phyloP scores from a whole-genome alignment of 2,797 vertebrate genomes.

The Propithecus deckenii region DNA sequence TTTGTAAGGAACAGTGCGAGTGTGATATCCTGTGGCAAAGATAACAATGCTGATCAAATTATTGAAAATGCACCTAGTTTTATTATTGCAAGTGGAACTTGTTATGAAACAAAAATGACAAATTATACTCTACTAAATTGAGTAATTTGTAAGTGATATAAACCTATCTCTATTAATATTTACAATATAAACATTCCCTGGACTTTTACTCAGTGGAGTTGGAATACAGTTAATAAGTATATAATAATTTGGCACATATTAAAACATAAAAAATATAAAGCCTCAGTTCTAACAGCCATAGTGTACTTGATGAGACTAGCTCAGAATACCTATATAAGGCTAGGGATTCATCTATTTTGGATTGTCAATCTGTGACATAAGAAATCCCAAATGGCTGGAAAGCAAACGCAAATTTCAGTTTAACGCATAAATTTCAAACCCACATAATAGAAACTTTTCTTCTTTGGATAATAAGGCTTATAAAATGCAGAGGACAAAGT shows the following conservation, averaged over 20 bases:
- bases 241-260: neutral
- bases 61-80: neutral
- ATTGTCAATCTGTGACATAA: neutral
- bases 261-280: neutral
- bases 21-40: neutral
- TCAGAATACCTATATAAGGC: neutral
- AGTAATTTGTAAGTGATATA: neutral
- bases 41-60: neutral
- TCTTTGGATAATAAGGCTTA: neutral
- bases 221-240: neutral
- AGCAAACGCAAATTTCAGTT: neutral
- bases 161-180: neutral
- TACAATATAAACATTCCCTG: neutral
- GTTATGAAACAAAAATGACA: slow-evolving; percentile 33
- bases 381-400: neutral
- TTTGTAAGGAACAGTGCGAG: neutral
- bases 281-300: neutral
- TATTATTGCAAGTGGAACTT: neutral
- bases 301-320: neutral
- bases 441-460: neutral
- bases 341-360: neutral
- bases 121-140: neutral
- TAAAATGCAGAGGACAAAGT: neutral
- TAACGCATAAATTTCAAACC: neutral
- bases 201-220: neutral